Base-by-base conservation (phyloP, 2,888 invertebrate species). In the Entomobrya proxima region DNA sequence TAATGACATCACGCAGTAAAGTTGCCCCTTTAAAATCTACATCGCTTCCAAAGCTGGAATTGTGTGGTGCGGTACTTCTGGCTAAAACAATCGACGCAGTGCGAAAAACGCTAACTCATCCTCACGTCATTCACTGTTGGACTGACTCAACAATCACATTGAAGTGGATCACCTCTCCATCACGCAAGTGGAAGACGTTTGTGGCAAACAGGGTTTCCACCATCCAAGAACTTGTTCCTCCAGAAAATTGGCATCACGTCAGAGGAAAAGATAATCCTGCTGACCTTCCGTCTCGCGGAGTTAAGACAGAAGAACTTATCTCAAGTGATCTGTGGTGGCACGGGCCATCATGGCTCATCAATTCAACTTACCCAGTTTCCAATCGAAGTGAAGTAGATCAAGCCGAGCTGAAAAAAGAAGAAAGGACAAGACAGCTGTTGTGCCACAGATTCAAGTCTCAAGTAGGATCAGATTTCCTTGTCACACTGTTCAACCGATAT, bases 201-300 rank as follows among this genome's bases (percentile, higher is more conserved):
- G 90, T 90, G 2, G 80, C 81, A 2, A 91, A 91, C 72, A 37
- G 89, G 35, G 88, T 90, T 1, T 32, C 86, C 6, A 55, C 86
- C 69, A 90, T 90, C 9, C 83, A 88, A 58, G 27, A 85, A 24
- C 64, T 82, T 1, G 80, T 88, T 15, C 40, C 84, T 4, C 64
- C 72, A 24, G 55, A 82, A 2, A 61, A 88, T n/a, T 89, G 90
- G 90, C 40, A 80, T 47, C 89, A 91, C 77, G 89, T 91, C 0
- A 64, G 82, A 1, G 86, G 90, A 0, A 74, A 86, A 2, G 75
- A 88, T 7, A 91, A 91, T 78, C 91, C 91, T 0, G 91, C 91
- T 0, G 91, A 91, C 47, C 67, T 89, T 18, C 89, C 89, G 1
- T 89, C 91, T 6, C 35, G 88, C 7, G n/a, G 55, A 81, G 87